Base-by-base conservation (phyloP, 2,797 vertebrate genomes). In the Lepilemur septentrionalis region DNA sequence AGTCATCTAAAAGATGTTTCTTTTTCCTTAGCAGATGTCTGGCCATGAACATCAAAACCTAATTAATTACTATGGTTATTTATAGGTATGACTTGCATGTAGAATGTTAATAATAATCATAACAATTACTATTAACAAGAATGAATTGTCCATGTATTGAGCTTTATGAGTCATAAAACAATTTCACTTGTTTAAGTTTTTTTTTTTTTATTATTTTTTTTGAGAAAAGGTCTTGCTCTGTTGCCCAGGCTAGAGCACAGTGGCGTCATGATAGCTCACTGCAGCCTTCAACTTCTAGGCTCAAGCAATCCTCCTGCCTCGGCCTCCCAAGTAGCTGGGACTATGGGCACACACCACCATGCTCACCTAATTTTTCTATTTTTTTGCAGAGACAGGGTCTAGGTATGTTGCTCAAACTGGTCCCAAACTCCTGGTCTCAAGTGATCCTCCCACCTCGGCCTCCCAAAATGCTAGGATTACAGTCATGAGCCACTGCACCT, bases 1-100 rank as follows among this genome's bases (percentile, higher is more conserved):
- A 79, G 75, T 95, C 82, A 89, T 93, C 85, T 75, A 59, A 95
- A 92, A 96, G 48, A 52, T 14, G 41, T 67, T 90, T 93, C 69
- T 93, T 84, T 12, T 89, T 86, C 79, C 46, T 25, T 65, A 72
- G 32, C 88, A 95, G 73, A 30, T 97, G 82, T 95, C 94, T 86
- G 73, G 52, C 52, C 70, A 46, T 43, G 30, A 92, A 89, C 67
- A 72, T 85, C 41, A 90, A 38, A 92, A 50, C 15, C 78, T 95
- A 95, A 96, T 97, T 92, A 90, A 80, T 94, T 52, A 92, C 13
- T 59, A 52, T 18, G 32, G 79, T 78, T 95, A 84, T 89, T 92
- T 93, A 70, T 82, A 92, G 9, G 41, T 70, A 52, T 59, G 90
- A 92, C 65, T 90, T 93, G 35, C 50, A 65, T 82, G 23, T 73